Evolutionary conservation across 2,797 vertebrate genomes (phyloP).

Genomic region (Periophthalmus magnuspinnatus): DNA sequence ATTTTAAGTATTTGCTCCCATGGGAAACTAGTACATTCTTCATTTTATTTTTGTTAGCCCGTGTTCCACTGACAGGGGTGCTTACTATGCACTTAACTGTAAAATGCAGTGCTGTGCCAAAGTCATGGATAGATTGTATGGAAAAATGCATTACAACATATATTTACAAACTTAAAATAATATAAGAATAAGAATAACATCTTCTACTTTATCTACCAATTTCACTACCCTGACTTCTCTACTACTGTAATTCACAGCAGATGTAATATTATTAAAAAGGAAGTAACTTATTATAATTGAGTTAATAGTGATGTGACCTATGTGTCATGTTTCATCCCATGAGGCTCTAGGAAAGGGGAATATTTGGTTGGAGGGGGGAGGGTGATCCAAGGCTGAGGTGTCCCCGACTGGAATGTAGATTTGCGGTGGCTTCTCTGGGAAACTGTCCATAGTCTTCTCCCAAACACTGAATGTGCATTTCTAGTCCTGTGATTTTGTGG

Average conservation of each 20-base stretch:
- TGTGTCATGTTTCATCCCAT: constrained; percentile 38
- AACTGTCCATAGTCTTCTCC: constrained; percentile 27
- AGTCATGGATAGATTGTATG: not conserved
- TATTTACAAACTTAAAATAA: not conserved
- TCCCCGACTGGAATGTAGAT: constrained; percentile 44
- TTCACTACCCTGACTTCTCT: constrained; percentile 16
- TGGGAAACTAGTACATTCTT: constrained; percentile 20
- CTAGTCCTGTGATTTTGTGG: constrained; percentile 36
- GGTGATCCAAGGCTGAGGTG: constrained; percentile 60
- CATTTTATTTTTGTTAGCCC: not conserved
- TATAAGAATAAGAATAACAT: constrained; percentile 6
- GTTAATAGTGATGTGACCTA: constrained; percentile 27
- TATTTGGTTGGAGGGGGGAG: constrained; percentile 44
- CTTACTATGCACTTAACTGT: not conserved
- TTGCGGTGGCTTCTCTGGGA: constrained; percentile 26
- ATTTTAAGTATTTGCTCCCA: constrained; percentile 7
- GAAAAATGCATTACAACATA: not conserved
- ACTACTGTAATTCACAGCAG: constrained; percentile 38
- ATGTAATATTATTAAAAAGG: constrained; percentile 34
- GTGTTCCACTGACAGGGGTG: not conserved
- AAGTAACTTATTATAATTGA: constrained; percentile 35
- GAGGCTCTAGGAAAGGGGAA: constrained; percentile 48
- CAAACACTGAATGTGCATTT: constrained; percentile 36
- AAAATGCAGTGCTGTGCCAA: not conserved
- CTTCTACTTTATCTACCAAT: constrained; percentile 8